A percentile compares a stretch with the other conserved stretches of the same genome.
Evolutionary conservation across 2,113 vertebrate species (phyloP).

Genomic region (pig (Sus scrofa)): DNA sequence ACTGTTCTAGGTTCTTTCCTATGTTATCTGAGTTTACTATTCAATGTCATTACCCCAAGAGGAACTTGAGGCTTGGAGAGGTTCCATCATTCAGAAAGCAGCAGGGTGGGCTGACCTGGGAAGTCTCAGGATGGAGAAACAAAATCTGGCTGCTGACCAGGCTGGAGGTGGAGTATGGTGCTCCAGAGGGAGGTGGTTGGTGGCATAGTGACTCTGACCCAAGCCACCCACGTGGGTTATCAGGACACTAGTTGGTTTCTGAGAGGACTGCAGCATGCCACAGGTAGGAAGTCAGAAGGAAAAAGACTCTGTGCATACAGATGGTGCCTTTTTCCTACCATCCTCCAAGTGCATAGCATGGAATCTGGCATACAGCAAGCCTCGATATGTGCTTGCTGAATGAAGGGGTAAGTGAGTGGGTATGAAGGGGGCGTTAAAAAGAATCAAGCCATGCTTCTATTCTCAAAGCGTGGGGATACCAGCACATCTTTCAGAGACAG

Average conservation of each 20-base stretch:
- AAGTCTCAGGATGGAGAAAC: neutral
- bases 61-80: neutral
- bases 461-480: neutral
- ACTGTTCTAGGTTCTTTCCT: neutral
- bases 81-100: neutral
- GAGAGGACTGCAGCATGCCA: neutral
- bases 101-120: neutral
- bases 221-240: neutral
- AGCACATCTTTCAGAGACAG: neutral
- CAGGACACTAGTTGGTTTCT: neutral
- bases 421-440: neutral
- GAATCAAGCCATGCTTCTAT: neutral
- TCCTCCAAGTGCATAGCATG: neutral
- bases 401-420: neutral
- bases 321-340: neutral
- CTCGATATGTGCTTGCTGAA: neutral
- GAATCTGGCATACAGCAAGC: neutral
- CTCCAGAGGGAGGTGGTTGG: fast-evolving
- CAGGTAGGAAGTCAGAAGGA: neutral
- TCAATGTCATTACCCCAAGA: neutral
- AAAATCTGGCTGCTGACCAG: neutral
- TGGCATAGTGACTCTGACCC: neutral
- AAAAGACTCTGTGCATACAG: neutral
- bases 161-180: neutral
- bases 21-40: neutral